Conservation (phyloP, 2,888 invertebrate species). For the Coecobrya sp. region DNA sequence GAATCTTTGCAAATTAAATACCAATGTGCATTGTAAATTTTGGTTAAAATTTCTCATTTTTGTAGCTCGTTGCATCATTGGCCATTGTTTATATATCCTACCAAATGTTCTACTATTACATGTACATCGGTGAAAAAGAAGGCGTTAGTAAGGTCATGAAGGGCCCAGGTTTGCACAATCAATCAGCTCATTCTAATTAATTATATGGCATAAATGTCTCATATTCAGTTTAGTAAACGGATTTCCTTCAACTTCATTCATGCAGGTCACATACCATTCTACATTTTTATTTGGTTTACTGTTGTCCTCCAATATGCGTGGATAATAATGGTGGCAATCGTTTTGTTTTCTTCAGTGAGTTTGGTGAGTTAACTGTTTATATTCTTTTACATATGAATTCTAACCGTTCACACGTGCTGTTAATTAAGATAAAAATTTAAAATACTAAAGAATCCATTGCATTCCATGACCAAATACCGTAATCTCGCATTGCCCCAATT, state of each 20-base stretch:
- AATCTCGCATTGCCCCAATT: constrained; percentile 4
- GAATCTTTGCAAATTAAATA: background rate
- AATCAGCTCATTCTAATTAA: constrained; percentile 16
- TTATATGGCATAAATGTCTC: background rate
- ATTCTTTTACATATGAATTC: background rate
- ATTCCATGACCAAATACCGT: background rate
- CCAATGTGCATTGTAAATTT: background rate
- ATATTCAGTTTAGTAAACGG: too few relatives aligned
- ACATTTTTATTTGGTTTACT: constrained; percentile 81
- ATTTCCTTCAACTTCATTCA: background rate
- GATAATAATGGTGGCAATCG: constrained; percentile 77
- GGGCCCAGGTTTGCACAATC: constrained; percentile 51
- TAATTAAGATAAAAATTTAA: too few relatives aligned
- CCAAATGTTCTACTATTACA: constrained; percentile 80
- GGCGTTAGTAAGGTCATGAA: constrained; percentile 67
- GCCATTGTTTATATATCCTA: constrained; percentile 78
- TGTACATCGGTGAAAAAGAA: constrained; percentile 58
- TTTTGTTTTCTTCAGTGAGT: constrained; percentile 80
- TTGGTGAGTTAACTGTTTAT: constrained; percentile 66
- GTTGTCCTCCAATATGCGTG: constrained; percentile 77
- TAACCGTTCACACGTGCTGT: too few relatives aligned
- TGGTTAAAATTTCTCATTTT: background rate
- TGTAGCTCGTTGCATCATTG: constrained; percentile 46
- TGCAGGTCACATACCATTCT: constrained; percentile 80
- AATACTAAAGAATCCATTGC: too few relatives aligned